phyloP scores from a whole-genome alignment of 1,140 invertebrate genomes.

The Zaprionus gabonicus region DNA sequence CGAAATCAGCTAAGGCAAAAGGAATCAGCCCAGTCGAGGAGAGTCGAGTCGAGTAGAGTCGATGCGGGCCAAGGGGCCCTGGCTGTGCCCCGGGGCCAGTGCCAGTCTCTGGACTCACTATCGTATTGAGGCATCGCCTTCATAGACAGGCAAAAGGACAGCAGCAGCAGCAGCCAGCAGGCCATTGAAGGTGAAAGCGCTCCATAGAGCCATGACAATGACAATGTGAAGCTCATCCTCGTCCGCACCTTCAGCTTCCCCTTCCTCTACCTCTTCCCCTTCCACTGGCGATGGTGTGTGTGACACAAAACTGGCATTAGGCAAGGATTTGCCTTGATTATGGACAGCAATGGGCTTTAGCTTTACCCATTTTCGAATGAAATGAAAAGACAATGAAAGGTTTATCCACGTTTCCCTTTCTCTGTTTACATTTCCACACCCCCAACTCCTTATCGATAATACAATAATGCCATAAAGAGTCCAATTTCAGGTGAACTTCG shows the following conservation, averaged over 20 bases:
- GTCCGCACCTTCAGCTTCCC: not conserved
- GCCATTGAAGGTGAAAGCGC: conserved; percentile 73
- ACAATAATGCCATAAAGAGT: conserved; percentile 76
- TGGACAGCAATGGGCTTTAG: conserved; percentile 78
- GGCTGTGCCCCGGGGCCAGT: conserved; percentile 29
- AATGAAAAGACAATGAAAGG: conserved; percentile 78
- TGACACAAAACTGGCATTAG: conserved; percentile 82
- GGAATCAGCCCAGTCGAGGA: conserved; percentile 24
- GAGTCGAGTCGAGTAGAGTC: conserved; percentile 40
- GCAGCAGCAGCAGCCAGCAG: conserved; percentile 28
- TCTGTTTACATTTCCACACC: not conserved
- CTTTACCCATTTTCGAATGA: conserved; percentile 76
- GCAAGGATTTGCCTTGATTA: conserved; percentile 81
- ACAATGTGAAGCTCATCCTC: conserved; percentile 52
- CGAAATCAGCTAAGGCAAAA: conserved; percentile 69
- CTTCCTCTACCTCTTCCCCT: not conserved
- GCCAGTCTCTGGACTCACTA: conserved; percentile 22
- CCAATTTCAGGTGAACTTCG: conserved; percentile 57
- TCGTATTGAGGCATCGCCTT: conserved; percentile 33
- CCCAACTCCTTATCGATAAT: conserved; percentile 55
- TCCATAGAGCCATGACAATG: conserved; percentile 76
- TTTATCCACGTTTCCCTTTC: conserved; percentile 31
- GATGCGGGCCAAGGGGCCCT: conserved; percentile 54
- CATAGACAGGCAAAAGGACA: conserved; percentile 58
- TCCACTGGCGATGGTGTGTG: conserved; percentile 43